Conservation (phyloP, 2,113 vertebrate genomes). For the Canis aureus region DNA sequence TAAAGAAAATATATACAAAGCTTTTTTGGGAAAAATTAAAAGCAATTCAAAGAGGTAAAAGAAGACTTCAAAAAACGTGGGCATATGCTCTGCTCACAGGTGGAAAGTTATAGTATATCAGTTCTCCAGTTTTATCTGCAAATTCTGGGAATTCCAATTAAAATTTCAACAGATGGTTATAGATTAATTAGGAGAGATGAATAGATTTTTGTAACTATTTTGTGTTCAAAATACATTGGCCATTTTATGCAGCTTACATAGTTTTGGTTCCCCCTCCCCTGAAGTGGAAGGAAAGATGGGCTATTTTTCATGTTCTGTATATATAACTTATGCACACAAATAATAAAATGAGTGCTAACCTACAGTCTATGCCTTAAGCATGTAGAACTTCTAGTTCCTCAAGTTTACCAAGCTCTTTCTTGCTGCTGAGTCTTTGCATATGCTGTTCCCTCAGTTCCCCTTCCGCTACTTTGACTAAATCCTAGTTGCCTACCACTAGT, state of each 20-base stretch:
- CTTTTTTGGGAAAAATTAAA: background rate
- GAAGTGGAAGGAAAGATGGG: background rate
- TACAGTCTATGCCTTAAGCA: accelerated
- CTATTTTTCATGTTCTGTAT: background rate
- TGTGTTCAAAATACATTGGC: background rate
- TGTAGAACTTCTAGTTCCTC: background rate
- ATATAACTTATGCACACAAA: background rate
- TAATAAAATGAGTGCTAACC: background rate
- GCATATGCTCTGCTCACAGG: background rate
- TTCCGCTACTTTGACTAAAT: background rate
- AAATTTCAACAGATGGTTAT: slow-evolving; percentile 15
- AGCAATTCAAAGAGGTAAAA: background rate
- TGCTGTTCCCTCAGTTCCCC: background rate
- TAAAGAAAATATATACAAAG: background rate
- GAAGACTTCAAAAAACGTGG: background rate
- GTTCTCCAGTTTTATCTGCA: background rate
- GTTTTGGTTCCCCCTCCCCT: background rate
- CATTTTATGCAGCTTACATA: background rate
- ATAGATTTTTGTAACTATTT: slow-evolving; percentile 26
- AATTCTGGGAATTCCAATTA: background rate
- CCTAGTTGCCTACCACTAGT: background rate
- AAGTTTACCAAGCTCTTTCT: background rate
- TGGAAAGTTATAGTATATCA: background rate
- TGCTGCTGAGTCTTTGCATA: background rate
- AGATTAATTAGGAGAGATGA: background rate